phyloP scores from a whole-genome alignment of 2,888 invertebrate species.

The Dolichomitus sp. region DNA sequence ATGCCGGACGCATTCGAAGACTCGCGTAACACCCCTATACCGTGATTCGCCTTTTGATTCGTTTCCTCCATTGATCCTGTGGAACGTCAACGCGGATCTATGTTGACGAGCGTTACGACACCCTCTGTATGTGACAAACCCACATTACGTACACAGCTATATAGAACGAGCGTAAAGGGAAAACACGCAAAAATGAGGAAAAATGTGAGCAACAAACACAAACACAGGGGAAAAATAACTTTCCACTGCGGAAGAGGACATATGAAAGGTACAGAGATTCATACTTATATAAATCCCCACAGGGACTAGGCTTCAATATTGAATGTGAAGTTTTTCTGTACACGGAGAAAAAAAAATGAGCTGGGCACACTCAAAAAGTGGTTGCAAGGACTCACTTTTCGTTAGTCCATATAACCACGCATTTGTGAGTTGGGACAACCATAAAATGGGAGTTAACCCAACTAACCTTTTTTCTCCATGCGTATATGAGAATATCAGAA shows the following conservation, averaged over 20 bases:
- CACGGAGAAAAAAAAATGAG: too few relatives aligned
- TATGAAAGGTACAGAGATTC: neutral
- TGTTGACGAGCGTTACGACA: neutral
- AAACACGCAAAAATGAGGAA: neutral
- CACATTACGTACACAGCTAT: neutral
- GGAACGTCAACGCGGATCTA: conserved; percentile 21
- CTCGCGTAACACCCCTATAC: neutral
- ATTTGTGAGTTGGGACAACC: too few relatives aligned
- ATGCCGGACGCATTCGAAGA: neutral
- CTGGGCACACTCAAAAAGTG: too few relatives aligned
- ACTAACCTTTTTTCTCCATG: too few relatives aligned
- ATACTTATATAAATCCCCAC: neutral
- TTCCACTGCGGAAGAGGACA: neutral
- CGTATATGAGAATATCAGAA: too few relatives aligned
- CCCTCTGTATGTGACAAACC: neutral
- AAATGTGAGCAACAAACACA: neutral
- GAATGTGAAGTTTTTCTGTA: neutral
- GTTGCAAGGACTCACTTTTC: too few relatives aligned
- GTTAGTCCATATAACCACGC: too few relatives aligned
- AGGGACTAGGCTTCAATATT: neutral
- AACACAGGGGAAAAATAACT: neutral
- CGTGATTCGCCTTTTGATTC: conserved; percentile 66
- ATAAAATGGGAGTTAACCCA: too few relatives aligned
- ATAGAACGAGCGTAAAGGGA: neutral
- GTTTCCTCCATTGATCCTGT: conserved; percentile 6